Evolutionary conservation across 2,888 invertebrate genomes (phyloP), one percentile per base, ranked within the genome.

Genomic region (Bedellia somnulentella): DNA sequence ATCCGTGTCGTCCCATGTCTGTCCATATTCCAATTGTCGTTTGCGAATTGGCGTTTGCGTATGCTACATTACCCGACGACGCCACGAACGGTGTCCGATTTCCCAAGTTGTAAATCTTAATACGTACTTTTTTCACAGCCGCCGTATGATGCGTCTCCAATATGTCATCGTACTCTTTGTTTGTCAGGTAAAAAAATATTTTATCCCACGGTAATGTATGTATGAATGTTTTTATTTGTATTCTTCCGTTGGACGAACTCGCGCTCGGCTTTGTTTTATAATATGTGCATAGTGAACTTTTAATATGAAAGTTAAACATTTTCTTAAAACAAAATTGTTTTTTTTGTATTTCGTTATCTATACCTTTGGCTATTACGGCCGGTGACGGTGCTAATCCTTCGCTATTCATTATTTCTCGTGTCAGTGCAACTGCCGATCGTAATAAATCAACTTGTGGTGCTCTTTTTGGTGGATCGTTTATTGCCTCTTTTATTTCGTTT

Each of bases 1-100:
- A 32, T 17, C 39, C 35, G 21, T 30, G 10, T 39, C 27, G 32
- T 39, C 40, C 39, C 39, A 41, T 30, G 39, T 38, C 3, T 39
- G 39, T 22, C 41, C 41, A 34, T n/a, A n/a, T n/a, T n/a, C n/a
- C n/a, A n/a, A n/a, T n/a, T n/a, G n/a, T n/a, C n/a, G n/a, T n/a
- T n/a, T 41, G 43, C 10, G 39, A 39, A 17, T 44, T 44, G 14
- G 41, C 42, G 18, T 44, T 44, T 15, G 41, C 41, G 15, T 40
- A 43, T 18, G 33, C 22, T 13, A 40, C 43, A 2, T 24, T 29
- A 4, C 35, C 35, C 0, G 39, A 31, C 21, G 38, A 32, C 10
- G 41, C 34, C 9, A 42, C 30, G 28, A 41, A 43, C n/a, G 40
- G 37, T 25, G 41, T 43, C 37, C 41, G 32, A 15, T 42, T 43